Percentiles rank a stretch among this genome's conserved stretches.
Evolutionary conservation across 2,113 vertebrate species (phyloP).

Genomic region (Chloropsis hardwickii): DNA sequence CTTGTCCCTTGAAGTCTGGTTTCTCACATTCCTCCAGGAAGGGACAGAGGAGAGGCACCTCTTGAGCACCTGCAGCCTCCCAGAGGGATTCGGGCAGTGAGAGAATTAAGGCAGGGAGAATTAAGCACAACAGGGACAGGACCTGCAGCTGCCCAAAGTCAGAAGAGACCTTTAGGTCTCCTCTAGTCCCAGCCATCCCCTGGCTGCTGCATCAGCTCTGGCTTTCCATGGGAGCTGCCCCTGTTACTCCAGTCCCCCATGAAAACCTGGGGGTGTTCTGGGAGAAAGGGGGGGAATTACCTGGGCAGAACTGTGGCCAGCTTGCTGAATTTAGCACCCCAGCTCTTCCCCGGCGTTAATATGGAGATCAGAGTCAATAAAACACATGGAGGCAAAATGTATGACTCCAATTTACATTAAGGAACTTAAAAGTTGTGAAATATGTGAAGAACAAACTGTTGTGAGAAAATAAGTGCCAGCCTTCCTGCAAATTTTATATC

Average conservation of each 20-base stretch:
- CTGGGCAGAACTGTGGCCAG: neutral
- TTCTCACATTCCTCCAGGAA: neutral
- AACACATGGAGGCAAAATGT: conserved; percentile 66
- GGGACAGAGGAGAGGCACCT: neutral
- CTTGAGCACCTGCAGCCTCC: neutral
- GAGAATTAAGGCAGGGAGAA: neutral
- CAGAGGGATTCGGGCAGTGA: neutral
- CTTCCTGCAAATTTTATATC: conserved; percentile 66
- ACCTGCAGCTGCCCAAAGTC: neutral
- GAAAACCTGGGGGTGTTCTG: neutral
- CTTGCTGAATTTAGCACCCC: conserved; percentile 12
- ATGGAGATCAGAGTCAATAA: conserved; percentile 62
- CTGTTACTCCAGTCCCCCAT: neutral
- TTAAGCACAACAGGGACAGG: neutral
- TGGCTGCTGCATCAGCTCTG: neutral
- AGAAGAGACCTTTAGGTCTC: neutral
- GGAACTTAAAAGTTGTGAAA: conserved; percentile 69
- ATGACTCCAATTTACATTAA: conserved; percentile 66
- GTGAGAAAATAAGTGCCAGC: conserved; percentile 71
- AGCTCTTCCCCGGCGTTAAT: neutral
- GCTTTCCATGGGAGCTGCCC: neutral
- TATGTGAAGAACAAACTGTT: conserved; percentile 71
- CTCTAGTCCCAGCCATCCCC: neutral
- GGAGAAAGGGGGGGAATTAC: neutral
- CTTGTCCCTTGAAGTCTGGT: neutral